phyloP scores from a whole-genome alignment of 2,888 invertebrate species.

The Pterostichus madidus region DNA sequence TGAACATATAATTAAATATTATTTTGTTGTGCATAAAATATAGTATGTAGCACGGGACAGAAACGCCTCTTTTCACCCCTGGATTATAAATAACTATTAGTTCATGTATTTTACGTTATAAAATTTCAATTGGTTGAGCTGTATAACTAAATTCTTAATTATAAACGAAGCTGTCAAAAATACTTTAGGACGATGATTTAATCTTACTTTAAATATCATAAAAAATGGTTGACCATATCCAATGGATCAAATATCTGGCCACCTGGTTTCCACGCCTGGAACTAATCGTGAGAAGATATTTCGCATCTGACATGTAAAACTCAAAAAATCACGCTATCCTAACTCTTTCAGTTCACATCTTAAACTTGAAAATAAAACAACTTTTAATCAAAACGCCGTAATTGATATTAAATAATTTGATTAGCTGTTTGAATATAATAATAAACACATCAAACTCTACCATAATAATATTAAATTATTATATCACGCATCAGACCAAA shows the following conservation, averaged over 20 bases:
- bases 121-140: no score
- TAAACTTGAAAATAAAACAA: constrained; percentile 13
- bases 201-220: not conserved
- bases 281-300: constrained; percentile 42
- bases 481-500: constrained; percentile 10
- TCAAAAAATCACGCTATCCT: constrained; percentile 20
- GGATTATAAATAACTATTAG: no score
- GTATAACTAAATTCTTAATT: no score
- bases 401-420: constrained; percentile 47
- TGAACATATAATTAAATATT: no score
- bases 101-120: no score
- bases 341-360: constrained; percentile 10
- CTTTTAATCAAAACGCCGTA: constrained; percentile 11
- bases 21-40: no score
- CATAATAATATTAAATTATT: constrained; percentile 32
- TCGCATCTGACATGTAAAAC: constrained; percentile 23
- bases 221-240: not conserved
- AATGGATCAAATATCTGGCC: not conserved
- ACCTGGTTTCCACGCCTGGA: constrained; percentile 13
- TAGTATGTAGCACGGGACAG: no score
- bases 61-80: no score
- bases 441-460: constrained; percentile 45
- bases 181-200: constrained; percentile 9
- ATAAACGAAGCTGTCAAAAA: not conserved
- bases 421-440: constrained; percentile 40